These are phyloP conservation scores for Melieria picta DNA, from an alignment of 2,888 invertebrate species.

Conservation along the genomic window DNA sequence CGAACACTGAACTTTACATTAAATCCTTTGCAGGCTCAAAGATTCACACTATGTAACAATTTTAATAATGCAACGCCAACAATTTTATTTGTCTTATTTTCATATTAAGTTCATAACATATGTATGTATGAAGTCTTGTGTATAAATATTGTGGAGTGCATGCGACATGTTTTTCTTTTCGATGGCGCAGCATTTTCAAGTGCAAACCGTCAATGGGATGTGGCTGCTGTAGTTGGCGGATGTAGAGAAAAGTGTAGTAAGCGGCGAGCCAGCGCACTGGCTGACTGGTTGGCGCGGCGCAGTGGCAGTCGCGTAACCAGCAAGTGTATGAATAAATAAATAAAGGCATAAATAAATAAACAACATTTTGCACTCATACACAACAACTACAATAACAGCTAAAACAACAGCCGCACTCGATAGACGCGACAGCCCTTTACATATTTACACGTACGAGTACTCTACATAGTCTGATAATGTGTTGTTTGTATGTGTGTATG, in stretches of 20 bases:
- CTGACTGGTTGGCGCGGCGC: too few species aligned
- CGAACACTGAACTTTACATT: too few species aligned
- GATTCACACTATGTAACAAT: too few species aligned
- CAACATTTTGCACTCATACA: slow-evolving; percentile 15
- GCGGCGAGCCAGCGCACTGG: too few species aligned
- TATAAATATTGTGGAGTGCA: too few species aligned
- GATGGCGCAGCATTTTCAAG: background rate
- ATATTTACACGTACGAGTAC: background rate
- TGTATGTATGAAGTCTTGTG: too few species aligned
- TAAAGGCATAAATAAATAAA: slow-evolving; percentile 18
- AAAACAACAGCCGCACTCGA: background rate
- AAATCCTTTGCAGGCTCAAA: too few species aligned
- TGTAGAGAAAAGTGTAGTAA: too few species aligned
- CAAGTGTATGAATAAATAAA: slow-evolving; percentile 9
- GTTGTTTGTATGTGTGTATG: background rate
- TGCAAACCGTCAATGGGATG: background rate
- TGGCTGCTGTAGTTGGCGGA: too few species aligned
- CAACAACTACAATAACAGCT: background rate
- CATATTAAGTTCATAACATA: too few species aligned
- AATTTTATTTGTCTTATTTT: too few species aligned
- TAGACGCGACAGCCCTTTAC: background rate
- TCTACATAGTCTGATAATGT: background rate
- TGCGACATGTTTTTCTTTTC: background rate
- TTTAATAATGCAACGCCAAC: too few species aligned
- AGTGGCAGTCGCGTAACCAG: background rate